These are phyloP conservation scores for Apis dorsata DNA, from an alignment of 1,140 invertebrate species.

Conservation along the genomic window DNA sequence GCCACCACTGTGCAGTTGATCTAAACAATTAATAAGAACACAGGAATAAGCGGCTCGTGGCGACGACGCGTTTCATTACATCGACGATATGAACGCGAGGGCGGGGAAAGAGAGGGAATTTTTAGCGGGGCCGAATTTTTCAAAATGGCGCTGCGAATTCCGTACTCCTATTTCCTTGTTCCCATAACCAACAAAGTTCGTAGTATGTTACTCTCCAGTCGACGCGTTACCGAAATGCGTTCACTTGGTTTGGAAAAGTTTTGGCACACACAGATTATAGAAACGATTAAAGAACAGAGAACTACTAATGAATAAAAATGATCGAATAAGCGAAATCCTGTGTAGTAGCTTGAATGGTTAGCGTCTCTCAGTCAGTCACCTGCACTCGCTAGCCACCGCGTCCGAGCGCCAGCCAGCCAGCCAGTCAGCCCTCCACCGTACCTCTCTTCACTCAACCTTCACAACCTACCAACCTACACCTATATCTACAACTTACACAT, in stretches of 20 bases:
- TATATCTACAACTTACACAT: constrained; percentile 51
- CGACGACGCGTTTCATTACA: constrained; percentile 52
- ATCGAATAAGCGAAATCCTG: constrained; percentile 42
- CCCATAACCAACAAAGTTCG: constrained; percentile 70
- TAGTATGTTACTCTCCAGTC: constrained; percentile 20
- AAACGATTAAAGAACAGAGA: constrained; percentile 31
- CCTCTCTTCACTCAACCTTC: constrained; percentile 58
- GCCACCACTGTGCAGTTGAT: constrained; percentile 68
- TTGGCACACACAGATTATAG: constrained; percentile 17
- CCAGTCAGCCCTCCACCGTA: constrained; percentile 49
- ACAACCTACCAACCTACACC: constrained; percentile 60
- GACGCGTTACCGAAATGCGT: neutral
- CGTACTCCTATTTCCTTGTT: constrained; percentile 70
- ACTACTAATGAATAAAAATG: constrained; percentile 34
- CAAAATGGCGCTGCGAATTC: constrained; percentile 78
- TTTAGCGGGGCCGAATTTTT: constrained; percentile 73
- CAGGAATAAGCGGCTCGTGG: constrained; percentile 39
- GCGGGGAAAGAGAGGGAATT: constrained; percentile 55
- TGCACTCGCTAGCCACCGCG: constrained; percentile 61
- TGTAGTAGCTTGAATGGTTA: constrained; percentile 51
- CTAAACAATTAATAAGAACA: constrained; percentile 65
- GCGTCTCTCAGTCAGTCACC: constrained; percentile 63
- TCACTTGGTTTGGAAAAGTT: neutral
- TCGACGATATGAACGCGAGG: constrained; percentile 31
- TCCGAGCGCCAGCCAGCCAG: constrained; percentile 49